phyloP scores from a whole-genome alignment of 2,888 invertebrate genomes.

The Taenaris catops region DNA sequence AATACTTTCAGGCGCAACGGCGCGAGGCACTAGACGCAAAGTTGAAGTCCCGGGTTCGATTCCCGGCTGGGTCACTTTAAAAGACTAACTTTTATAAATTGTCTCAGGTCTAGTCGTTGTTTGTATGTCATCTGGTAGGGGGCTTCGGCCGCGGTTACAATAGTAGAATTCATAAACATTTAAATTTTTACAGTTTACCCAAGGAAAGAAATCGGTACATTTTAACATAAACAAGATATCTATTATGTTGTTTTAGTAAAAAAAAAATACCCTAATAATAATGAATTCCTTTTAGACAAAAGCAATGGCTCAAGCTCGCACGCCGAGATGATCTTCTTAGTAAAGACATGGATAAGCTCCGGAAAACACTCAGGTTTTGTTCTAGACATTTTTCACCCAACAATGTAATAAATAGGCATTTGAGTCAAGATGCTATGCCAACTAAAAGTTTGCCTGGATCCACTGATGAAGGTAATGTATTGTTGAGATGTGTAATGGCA shows the following conservation, averaged over 20 bases:
- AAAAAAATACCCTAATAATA: conserved; percentile 3
- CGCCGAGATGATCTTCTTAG: conserved; percentile 47
- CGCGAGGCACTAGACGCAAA: too few species aligned
- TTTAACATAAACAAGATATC: too few species aligned
- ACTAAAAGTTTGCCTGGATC: conserved; percentile 44
- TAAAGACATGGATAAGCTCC: conserved; percentile 32
- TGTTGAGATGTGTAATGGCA: too few species aligned
- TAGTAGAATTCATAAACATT: conserved; percentile 51
- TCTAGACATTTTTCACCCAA: conserved; percentile 55
- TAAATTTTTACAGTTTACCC: conserved; percentile 59
- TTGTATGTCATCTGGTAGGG: too few species aligned
- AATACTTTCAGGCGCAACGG: too few species aligned
- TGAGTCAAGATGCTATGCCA: conserved; percentile 53
- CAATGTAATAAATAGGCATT: conserved; percentile 48
- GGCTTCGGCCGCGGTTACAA: conserved; percentile 63
- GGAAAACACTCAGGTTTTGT: conserved; percentile 45
- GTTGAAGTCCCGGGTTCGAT: too few species aligned
- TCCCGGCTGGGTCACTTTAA: too few species aligned
- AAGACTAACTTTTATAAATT: too few species aligned
- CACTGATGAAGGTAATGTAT: conserved; percentile 33
- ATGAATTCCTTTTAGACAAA: conserved; percentile 45
- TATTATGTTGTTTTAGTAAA: too few species aligned
- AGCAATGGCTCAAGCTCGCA: conserved; percentile 52
- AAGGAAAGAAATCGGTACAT: conserved; percentile 50
- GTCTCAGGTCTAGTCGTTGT: too few species aligned